Base-by-base conservation (phyloP, 2,797 vertebrate species). In the Hafferia zeledoni region DNA sequence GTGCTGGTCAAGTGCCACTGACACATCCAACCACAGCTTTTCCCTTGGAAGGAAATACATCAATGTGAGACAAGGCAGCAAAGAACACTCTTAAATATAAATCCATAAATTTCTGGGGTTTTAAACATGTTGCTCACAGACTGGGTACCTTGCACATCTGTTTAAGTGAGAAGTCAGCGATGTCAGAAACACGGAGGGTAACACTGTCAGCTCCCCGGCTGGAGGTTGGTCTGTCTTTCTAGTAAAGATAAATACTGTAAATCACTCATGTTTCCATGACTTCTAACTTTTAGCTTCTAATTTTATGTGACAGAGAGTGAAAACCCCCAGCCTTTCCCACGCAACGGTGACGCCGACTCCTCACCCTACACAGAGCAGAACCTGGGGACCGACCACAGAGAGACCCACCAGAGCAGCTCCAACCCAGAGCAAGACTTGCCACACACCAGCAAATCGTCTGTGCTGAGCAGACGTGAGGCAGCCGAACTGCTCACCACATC, bases 71-170 rank as follows among this genome's bases (percentile, higher is more conserved):
- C 9, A 18, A 12, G 22, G 71, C 41, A 88, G 4, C 68, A 44
- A 37, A 41, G 27, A 57, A 12, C 17, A 18, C 10, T 35, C 8
- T 9, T 30, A 9, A 28, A 1, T 4, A n/a, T 1, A 67, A 87
- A 67, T 6, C 41, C 44, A 56, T 5, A 4, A 87, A 41, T 9
- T 10, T 3, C 17, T 30, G 19, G 0, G 1, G 2, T 70, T 72
- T 33, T 53, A 37, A 50, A 37, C 28, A 5, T 0, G 0, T 0
- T 83, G 55, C 25, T 53, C 46, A 41, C 41, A 13, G 52, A 35
- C 1, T 2, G 10, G 3, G 13, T 4, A 19, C 41, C 13, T 75
- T 2, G 1, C 3, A 0, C 10, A 33, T 13, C 41, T 71, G 5
- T 56, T 46, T 17, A 70, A 17, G 30, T 1, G 44, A 72, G 44